phyloP scores from a whole-genome alignment of 2,888 invertebrate species.

The Lepeophtheirus nordmannii region DNA sequence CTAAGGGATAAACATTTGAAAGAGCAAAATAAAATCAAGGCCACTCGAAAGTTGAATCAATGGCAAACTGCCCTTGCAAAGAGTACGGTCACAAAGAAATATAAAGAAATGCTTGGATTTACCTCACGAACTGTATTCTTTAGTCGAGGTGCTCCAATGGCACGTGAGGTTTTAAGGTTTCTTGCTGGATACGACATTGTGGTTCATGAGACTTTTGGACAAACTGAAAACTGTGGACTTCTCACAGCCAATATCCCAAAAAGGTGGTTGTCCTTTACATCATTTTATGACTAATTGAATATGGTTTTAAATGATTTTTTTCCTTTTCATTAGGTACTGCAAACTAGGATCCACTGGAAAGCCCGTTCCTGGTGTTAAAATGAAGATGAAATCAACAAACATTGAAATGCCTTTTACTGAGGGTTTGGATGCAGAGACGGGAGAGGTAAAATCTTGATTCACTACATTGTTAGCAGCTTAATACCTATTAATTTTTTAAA shows the following conservation, averaged over 20 bases:
- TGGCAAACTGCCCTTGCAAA: constrained; percentile 13
- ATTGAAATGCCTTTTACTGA: constrained; percentile 2
- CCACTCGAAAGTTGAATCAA: constrained; percentile 6
- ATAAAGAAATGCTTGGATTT: constrained; percentile 21
- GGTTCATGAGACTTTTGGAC: constrained; percentile 20
- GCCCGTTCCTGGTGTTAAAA: constrained; percentile 23
- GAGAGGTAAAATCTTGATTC: constrained; percentile 13
- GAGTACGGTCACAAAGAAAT: constrained; percentile 22
- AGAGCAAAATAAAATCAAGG: neutral
- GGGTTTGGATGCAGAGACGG: constrained; percentile 3
- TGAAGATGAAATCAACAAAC: neutral
- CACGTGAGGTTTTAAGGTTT: constrained; percentile 9
- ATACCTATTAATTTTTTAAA: no score
- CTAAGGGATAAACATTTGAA: constrained; percentile 15
- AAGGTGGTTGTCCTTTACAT: constrained; percentile 14
- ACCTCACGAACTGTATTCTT: constrained; percentile 12
- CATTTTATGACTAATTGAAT: neutral
- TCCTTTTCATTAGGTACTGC: neutral
- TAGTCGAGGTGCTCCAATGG: constrained; percentile 16
- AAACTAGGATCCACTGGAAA: constrained; percentile 20
- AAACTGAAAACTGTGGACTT: constrained; percentile 19
- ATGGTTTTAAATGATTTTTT: neutral
- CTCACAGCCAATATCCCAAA: constrained; percentile 23
- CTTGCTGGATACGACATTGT: constrained; percentile 23
- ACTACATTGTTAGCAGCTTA: no score